A percentile compares a stretch with the other conserved stretches of the same genome.
Evolutionary conservation across 2,113 vertebrate genomes (phyloP).

Genomic region (Syngnathus floridae): DNA sequence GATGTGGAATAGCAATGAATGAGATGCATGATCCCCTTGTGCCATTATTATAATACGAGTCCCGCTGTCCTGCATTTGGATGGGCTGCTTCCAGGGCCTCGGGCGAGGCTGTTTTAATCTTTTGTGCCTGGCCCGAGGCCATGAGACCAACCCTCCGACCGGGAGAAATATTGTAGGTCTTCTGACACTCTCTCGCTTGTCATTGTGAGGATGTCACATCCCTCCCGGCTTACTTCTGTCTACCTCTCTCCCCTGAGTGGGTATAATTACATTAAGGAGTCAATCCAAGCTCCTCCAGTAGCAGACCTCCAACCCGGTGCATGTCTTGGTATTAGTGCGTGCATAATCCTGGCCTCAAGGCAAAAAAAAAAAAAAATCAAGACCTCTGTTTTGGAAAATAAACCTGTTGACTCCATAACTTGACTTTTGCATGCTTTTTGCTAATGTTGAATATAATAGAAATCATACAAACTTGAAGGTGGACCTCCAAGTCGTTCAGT

Average conservation of each 20-base stretch:
- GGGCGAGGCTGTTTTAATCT: constrained; percentile 62
- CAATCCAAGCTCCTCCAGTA: constrained; percentile 40
- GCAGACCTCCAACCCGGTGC: constrained; percentile 57
- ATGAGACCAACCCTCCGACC: constrained; percentile 55
- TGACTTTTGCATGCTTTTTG: background rate
- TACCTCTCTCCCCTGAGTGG: constrained; percentile 51
- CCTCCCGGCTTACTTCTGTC: constrained; percentile 52
- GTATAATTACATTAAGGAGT: constrained; percentile 75
- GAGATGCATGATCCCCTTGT: constrained; percentile 25
- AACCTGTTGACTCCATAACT: constrained; percentile 9
- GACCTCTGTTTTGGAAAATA: constrained; percentile 39
- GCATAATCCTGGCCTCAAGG: constrained; percentile 61
- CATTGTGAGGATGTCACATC: constrained; percentile 64
- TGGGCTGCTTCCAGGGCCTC: constrained; percentile 46
- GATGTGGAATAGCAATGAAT: constrained; percentile 46
- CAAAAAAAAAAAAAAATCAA: constrained; percentile 21
- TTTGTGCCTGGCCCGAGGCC: constrained; percentile 60
- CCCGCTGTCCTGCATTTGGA: constrained; percentile 27
- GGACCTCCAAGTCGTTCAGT: too few relatives aligned
- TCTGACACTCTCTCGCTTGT: constrained; percentile 69
- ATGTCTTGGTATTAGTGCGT: constrained; percentile 63
- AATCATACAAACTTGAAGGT: background rate
- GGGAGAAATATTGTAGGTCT: constrained; percentile 48
- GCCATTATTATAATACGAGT: constrained; percentile 41
- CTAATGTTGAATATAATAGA: background rate